Conservation (phyloP, 2,113 vertebrate genomes). For the Synchiropus splendidus region DNA sequence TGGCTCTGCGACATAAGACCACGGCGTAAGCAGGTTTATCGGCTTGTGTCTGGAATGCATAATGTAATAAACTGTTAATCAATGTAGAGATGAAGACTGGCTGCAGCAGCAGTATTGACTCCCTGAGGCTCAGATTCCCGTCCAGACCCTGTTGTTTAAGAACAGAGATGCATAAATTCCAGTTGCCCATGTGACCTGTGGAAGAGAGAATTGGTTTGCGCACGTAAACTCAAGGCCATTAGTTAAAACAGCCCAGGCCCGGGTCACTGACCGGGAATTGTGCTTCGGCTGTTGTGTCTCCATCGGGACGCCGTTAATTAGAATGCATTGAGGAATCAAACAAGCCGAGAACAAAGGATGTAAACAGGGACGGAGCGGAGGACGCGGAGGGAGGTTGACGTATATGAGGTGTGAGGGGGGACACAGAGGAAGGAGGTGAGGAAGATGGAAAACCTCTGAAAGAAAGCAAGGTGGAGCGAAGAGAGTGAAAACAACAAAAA, state of each 20-base stretch:
- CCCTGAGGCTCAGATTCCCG: constrained; percentile 15
- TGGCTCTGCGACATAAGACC: constrained; percentile 22
- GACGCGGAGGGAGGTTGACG: neutral
- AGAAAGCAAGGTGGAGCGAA: neutral
- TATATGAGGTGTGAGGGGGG: neutral
- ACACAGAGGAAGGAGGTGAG: neutral
- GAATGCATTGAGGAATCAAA: constrained; percentile 44
- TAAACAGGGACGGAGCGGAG: constrained; percentile 1
- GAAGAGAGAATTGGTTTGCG: constrained; percentile 26
- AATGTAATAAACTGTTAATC: constrained; percentile 37
- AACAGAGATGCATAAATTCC: too few species aligned
- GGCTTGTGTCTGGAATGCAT: constrained; percentile 36
- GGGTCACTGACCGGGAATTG: too few species aligned
- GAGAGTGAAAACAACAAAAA: constrained; percentile 3
- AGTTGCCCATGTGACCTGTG: too few species aligned
- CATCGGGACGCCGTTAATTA: constrained; percentile 46
- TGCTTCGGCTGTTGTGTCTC: constrained; percentile 3
- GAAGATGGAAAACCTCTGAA: too few species aligned
- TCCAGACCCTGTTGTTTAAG: constrained; percentile 4
- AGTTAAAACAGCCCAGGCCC: constrained; percentile 45
- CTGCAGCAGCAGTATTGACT: constrained; percentile 26
- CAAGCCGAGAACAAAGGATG: constrained; percentile 20
- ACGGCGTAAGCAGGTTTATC: constrained; percentile 37
- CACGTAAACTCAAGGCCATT: constrained; percentile 31
- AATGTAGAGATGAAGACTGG: constrained; percentile 30